Conservation (phyloP, 2,113 vertebrate genomes). For the Monopterus albus region DNA sequence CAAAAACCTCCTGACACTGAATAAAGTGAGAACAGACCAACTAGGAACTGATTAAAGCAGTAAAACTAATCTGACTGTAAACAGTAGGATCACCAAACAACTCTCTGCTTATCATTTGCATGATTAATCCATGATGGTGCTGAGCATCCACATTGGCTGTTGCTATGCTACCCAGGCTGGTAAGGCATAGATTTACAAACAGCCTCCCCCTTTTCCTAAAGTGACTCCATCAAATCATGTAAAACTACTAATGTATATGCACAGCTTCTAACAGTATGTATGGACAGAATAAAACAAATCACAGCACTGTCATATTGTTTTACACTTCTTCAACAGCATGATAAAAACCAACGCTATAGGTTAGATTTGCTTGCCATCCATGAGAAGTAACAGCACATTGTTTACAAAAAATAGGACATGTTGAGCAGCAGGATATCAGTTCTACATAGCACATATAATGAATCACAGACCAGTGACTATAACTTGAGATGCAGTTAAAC, state of each 20-base stretch:
- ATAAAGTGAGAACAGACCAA: background rate
- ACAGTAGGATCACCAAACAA: background rate
- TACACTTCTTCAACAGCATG: background rate
- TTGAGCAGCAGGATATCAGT: background rate
- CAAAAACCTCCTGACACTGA: no score
- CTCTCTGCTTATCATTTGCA: background rate
- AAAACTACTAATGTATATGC: slow-evolving; percentile 6
- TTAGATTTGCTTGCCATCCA: no score
- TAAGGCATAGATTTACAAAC: slow-evolving; percentile 19
- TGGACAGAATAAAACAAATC: background rate
- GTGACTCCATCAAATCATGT: background rate
- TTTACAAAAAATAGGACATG: background rate
- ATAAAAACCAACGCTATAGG: background rate
- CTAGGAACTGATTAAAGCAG: no score
- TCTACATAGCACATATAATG: background rate
- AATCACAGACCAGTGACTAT: background rate
- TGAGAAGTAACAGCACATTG: background rate
- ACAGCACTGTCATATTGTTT: background rate
- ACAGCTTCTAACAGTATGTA: no score
- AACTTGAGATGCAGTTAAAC: background rate
- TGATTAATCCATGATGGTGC: no score
- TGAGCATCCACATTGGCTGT: slow-evolving; percentile 8
- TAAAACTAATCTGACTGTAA: no score
- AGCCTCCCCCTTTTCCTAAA: slow-evolving; percentile 17
- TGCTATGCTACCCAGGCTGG: slow-evolving; percentile 38